These are phyloP conservation scores for Pterois miles DNA, from an alignment of 2,797 vertebrate species.

Conservation along the genomic window DNA sequence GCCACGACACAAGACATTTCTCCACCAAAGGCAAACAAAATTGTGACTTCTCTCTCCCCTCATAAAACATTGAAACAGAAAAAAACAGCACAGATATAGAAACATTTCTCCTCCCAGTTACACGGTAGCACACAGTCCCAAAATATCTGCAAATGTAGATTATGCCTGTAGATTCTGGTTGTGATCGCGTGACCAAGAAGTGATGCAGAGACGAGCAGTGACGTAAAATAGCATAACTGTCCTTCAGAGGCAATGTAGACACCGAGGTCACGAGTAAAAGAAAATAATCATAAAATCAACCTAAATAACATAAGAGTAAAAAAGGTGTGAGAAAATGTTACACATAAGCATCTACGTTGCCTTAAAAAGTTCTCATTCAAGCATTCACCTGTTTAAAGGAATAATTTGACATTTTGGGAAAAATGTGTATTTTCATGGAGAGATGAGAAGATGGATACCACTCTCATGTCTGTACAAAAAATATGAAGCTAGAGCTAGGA, in stretches of 20 bases:
- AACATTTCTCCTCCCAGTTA: conserved; percentile 12
- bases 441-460: background rate
- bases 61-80: conserved; percentile 60
- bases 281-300: background rate
- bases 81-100: conserved; percentile 11
- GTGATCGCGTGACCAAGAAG: background rate
- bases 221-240: background rate
- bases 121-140: background rate
- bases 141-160: background rate
- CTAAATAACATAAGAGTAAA: background rate
- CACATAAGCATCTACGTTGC: background rate
- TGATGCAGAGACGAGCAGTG: background rate
- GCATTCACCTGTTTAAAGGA: background rate
- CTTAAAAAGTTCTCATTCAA: background rate
- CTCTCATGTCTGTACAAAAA: background rate
- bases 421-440: background rate
- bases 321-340: conserved; percentile 1
- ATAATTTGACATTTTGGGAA: background rate
- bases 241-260: background rate
- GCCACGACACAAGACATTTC: conserved; percentile 78
- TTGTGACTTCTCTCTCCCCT: conserved; percentile 73
- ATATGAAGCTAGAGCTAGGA: background rate
- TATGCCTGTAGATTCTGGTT: background rate
- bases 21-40: conserved; percentile 76
- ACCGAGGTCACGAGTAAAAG: background rate